phyloP scores from a whole-genome alignment of 2,113 vertebrate genomes.

The Pavo muticus region DNA sequence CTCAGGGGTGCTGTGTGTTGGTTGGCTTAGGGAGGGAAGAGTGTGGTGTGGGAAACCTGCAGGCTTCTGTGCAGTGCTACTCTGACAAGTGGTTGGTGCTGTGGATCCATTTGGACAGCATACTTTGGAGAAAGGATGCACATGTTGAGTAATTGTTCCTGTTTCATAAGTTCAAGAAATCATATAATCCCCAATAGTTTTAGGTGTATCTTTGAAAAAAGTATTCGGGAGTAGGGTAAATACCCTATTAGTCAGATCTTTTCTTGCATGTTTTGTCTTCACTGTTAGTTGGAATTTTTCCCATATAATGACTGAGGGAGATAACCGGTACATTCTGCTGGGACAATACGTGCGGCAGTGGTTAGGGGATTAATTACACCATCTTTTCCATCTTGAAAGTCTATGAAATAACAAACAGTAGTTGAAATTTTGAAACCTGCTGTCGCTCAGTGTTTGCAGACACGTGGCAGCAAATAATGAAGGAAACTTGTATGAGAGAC shows the following conservation, averaged over 20 bases:
- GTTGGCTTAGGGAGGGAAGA: neutral
- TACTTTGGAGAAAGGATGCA: neutral
- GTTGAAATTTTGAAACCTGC: neutral
- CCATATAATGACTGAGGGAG: neutral
- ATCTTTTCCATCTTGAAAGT: neutral
- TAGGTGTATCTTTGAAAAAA: neutral
- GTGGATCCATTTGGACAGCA: rapidly evolving
- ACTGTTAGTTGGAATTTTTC: neutral
- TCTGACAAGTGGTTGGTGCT: neutral
- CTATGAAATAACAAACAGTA: neutral
- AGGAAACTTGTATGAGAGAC: neutral
- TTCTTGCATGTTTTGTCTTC: neutral
- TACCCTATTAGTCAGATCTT: neutral
- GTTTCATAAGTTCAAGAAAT: neutral
- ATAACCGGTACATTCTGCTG: neutral
- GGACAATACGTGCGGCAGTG: rapidly evolving
- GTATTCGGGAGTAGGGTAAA: neutral
- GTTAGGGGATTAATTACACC: neutral
- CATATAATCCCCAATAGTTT: neutral
- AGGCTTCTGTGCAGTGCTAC: neutral
- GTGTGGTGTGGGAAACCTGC: neutral
- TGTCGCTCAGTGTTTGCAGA: neutral
- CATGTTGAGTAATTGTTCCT: neutral
- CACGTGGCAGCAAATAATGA: neutral
- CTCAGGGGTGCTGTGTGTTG: neutral